phyloP scores from a whole-genome alignment of 2,113 vertebrate genomes.

The Asarcornis scutulata region DNA sequence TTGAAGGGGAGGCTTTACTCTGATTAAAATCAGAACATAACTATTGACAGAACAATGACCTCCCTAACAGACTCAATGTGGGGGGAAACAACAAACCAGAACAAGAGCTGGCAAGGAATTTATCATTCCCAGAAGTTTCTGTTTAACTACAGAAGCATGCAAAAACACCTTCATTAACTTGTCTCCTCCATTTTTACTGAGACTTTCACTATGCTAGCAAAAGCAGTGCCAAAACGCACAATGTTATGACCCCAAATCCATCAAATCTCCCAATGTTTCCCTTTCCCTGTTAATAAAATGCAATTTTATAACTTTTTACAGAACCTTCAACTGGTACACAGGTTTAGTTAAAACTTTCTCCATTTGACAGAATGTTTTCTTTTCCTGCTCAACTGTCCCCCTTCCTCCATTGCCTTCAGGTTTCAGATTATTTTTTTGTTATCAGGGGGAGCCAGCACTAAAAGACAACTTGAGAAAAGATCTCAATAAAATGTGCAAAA shows the following conservation, averaged over 20 bases:
- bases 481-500: neutral
- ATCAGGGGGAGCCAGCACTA: neutral
- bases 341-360: neutral
- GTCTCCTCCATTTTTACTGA: neutral
- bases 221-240: neutral
- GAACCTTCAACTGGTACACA: neutral
- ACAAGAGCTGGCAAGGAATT: slow-evolving; percentile 2
- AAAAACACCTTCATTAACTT: neutral
- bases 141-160: neutral
- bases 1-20: slow-evolving; percentile 25
- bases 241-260: neutral
- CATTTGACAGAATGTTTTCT: neutral
- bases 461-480: neutral
- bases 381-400: neutral
- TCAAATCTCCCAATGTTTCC: neutral
- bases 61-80: slow-evolving; percentile 7
- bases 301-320: neutral
- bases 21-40: slow-evolving; percentile 64
- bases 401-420: neutral
- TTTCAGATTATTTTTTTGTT: neutral
- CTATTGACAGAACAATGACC: slow-evolving; percentile 31
- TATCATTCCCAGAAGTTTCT: slow-evolving; percentile 1
- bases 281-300: neutral
- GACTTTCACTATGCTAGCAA: neutral
- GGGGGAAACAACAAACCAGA: neutral